Percentiles rank a stretch among this genome's conserved stretches.
Conservation (phyloP, 2,888 invertebrate genomes). For the Agonopterix subpropinquella region DNA sequence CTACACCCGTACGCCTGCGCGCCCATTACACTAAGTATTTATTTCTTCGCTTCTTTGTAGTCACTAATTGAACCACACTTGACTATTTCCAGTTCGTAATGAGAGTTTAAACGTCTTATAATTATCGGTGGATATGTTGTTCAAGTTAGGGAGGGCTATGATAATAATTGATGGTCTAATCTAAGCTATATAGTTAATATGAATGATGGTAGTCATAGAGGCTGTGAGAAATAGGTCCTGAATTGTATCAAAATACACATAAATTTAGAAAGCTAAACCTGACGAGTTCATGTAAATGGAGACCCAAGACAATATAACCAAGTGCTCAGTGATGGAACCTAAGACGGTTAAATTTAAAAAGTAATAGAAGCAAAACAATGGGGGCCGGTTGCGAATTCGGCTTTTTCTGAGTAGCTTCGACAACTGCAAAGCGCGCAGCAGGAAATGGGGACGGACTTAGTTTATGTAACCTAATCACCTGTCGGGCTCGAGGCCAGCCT, state of each 20-base stretch:
- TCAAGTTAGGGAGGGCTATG: too few relatives aligned
- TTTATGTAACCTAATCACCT: conserved; percentile 76
- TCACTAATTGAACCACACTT: conserved; percentile 28
- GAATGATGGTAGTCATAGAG: too few relatives aligned
- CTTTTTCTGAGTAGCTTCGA: conserved; percentile 66
- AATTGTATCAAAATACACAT: too few relatives aligned
- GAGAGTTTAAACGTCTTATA: conserved; percentile 1
- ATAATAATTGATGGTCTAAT: too few relatives aligned
- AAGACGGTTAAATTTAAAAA: conserved; percentile 44
- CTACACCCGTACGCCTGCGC: conserved; percentile 55
- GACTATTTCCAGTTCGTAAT: conserved; percentile 17
- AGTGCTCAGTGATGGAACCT: conserved; percentile 17
- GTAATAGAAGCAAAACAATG: conserved; percentile 58
- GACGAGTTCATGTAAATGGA: too few relatives aligned
- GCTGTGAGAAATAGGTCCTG: too few relatives aligned
- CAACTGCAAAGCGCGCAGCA: conserved; percentile 69
- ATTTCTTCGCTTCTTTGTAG: conserved; percentile 35
- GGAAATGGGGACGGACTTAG: conserved; percentile 71
- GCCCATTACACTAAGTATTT: conserved; percentile 46
- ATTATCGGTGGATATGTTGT: not conserved
- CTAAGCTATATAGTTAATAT: too few relatives aligned
- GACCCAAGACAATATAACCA: too few relatives aligned
- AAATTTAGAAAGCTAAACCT: too few relatives aligned
- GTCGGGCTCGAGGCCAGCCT: conserved; percentile 59
- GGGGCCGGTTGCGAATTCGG: conserved; percentile 55